A percentile compares a stretch with the other conserved stretches of the same genome.
These are phyloP conservation scores for Hydriomena furcata DNA, from an alignment of 2,888 invertebrate species.

Conservation along the genomic window DNA sequence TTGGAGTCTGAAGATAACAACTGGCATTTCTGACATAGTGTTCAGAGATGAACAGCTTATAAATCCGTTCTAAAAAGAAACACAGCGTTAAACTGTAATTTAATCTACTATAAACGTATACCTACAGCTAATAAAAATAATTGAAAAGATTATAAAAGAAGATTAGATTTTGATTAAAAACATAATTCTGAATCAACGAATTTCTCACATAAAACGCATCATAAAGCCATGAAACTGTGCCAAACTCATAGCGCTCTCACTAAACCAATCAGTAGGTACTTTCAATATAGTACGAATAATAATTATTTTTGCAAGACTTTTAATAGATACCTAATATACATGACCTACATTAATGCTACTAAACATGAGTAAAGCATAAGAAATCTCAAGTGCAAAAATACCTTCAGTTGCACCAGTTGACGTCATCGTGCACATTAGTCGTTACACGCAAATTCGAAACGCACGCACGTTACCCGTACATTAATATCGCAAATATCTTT, in stretches of 20 bases:
- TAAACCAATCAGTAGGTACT: slow-evolving; percentile 2
- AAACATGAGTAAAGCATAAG: slow-evolving; percentile 5
- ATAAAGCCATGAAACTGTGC: slow-evolving; percentile 40
- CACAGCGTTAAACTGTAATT: too few species aligned
- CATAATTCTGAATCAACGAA: background rate
- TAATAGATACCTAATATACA: slow-evolving; percentile 3
- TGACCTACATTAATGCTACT: slow-evolving; percentile 16
- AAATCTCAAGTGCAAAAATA: slow-evolving; percentile 11
- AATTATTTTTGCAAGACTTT: too few species aligned
- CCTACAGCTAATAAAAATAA: too few species aligned
- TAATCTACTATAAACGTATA: too few species aligned
- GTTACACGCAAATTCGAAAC: slow-evolving; percentile 27
- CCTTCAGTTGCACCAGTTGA: slow-evolving; percentile 17
- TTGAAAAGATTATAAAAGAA: too few species aligned
- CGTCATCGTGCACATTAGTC: slow-evolving; percentile 29
- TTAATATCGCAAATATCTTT: slow-evolving; percentile 13
- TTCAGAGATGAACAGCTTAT: too few species aligned
- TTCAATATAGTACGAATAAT: too few species aligned
- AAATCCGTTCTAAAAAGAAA: too few species aligned
- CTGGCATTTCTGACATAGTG: too few species aligned
- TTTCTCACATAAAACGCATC: slow-evolving; percentile 32
- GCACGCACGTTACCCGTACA: slow-evolving; percentile 13
- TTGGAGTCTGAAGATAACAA: too few species aligned
- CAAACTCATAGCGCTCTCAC: slow-evolving; percentile 34
- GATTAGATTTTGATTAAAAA: too few species aligned